Conservation (phyloP, 2,888 invertebrate species). For the Periphyllus acericola region DNA sequence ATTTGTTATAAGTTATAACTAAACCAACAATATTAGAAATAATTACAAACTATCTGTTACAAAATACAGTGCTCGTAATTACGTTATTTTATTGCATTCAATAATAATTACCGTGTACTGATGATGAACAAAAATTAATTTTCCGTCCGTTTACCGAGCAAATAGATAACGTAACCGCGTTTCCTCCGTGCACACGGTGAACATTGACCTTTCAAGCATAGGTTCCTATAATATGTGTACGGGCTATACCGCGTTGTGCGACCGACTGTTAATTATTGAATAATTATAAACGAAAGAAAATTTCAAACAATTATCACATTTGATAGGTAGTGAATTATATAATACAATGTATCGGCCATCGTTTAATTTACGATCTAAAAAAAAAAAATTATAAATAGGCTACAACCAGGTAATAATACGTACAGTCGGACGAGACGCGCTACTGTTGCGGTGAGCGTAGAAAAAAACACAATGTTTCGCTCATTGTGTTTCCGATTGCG, state of each 20-base stretch:
- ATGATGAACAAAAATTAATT: neutral
- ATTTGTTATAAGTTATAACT: neutral
- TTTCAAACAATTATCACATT: too few species aligned
- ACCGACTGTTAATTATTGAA: too few species aligned
- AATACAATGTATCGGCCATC: neutral
- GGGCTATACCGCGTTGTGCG: too few species aligned
- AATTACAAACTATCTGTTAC: neutral
- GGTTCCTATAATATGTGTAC: too few species aligned
- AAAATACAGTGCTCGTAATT: neutral
- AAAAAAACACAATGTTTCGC: neutral
- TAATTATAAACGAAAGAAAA: too few species aligned
- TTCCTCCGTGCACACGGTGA: neutral
- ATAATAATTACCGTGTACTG: neutral
- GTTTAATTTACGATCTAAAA: neutral
- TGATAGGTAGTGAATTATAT: neutral
- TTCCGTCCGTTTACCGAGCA: neutral
- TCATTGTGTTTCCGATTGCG: neutral
- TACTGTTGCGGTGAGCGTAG: too few species aligned
- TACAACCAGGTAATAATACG: too few species aligned
- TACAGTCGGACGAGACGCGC: too few species aligned
- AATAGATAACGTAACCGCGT: neutral
- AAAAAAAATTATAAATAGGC: neutral
- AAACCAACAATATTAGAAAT: neutral
- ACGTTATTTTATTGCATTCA: neutral
- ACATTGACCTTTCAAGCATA: neutral